Conservation (phyloP, 2,113 vertebrate species). For the Myocastor coypus region DNA sequence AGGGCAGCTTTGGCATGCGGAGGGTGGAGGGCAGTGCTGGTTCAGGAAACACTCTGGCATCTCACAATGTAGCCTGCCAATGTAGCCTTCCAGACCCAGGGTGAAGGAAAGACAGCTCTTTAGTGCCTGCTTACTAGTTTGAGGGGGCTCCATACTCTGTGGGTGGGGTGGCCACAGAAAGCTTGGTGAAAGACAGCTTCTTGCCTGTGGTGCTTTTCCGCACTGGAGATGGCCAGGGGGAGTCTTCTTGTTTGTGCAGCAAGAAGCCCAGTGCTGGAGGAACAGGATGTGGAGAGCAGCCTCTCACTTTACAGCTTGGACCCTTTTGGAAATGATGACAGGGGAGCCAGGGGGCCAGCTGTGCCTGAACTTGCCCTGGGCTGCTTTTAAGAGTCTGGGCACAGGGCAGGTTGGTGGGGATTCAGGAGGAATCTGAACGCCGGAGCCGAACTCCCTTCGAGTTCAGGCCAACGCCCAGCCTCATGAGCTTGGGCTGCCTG, state of each 20-base stretch:
- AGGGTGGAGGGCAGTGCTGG: neutral
- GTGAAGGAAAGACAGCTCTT: neutral
- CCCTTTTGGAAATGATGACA: neutral
- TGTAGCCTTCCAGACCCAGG: neutral
- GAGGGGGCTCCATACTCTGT: neutral
- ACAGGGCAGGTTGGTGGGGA: neutral
- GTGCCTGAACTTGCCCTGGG: neutral
- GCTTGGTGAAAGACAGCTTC: neutral
- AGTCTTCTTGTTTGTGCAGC: neutral
- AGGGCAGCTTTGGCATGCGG: neutral
- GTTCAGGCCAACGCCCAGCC: neutral
- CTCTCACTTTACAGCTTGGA: neutral
- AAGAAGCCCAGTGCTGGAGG: neutral
- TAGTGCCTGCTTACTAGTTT: neutral
- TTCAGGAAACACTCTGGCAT: neutral
- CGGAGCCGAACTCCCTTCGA: neutral
- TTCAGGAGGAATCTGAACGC: neutral
- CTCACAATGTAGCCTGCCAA: neutral
- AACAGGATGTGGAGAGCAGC: neutral
- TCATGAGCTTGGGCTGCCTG: neutral
- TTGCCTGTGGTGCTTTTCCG: neutral
- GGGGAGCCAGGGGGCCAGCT: neutral
- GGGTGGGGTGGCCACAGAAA: neutral
- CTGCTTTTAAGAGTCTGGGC: neutral
- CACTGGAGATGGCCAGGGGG: neutral